These are phyloP conservation scores for Tor tambroides DNA, from an alignment of 2,113 vertebrate genomes.

Conservation along the genomic window DNA sequence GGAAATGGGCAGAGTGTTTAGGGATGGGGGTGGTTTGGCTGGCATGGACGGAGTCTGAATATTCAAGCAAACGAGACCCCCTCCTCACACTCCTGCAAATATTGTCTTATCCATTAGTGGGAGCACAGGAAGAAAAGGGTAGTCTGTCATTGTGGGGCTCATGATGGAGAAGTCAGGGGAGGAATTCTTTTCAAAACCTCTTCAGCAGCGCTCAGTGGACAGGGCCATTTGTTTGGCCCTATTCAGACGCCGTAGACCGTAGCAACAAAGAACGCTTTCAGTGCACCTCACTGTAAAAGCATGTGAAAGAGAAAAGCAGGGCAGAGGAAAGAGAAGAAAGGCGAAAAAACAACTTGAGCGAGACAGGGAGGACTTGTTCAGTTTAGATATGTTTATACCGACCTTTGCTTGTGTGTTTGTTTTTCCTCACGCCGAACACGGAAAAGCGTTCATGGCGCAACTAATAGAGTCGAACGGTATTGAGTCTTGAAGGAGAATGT, in stretches of 20 bases:
- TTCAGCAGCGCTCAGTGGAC: constrained; percentile 71
- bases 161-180: constrained; percentile 77
- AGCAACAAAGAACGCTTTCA: constrained; percentile 83
- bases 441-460: neutral
- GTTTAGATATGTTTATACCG: constrained; percentile 63
- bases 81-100: constrained; percentile 74
- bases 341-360: constrained; percentile 46
- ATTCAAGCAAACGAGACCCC: constrained; percentile 72
- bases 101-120: constrained; percentile 80
- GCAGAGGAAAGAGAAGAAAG: constrained; percentile 24
- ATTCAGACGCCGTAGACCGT: constrained; percentile 77
- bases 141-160: constrained; percentile 73
- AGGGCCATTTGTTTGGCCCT: constrained; percentile 79
- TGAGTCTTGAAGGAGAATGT: constrained; percentile 7
- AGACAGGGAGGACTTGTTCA: constrained; percentile 56
- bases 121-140: constrained; percentile 77
- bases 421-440: constrained; percentile 7
- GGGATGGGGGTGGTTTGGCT: constrained; percentile 30
- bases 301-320: constrained; percentile 71
- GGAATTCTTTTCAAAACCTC: constrained; percentile 75
- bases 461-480: neutral
- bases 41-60: constrained; percentile 46
- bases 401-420: constrained; percentile 63
- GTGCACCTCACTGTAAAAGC: constrained; percentile 78
- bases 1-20: constrained; percentile 66